Conservation (phyloP, 2,797 vertebrate genomes). For the Acanthornis magna region DNA sequence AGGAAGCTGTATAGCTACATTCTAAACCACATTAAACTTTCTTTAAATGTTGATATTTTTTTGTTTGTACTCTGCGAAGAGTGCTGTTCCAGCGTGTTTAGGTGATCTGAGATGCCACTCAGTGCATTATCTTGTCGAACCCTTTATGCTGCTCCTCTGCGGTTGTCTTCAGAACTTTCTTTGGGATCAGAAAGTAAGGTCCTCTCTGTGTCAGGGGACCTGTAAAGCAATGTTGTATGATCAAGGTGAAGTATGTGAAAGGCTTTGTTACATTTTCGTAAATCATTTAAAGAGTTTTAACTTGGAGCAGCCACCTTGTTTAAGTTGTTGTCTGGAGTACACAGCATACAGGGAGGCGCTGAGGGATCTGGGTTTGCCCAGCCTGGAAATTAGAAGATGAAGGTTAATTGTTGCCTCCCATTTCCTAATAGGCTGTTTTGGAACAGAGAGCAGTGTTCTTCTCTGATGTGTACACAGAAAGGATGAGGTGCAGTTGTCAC, state of each 20-base stretch:
- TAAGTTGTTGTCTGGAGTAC: neutral
- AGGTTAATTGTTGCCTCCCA: neutral
- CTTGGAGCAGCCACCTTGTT: neutral
- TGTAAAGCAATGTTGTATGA: neutral
- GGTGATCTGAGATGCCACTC: neutral
- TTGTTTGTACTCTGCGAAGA: neutral
- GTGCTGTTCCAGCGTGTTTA: neutral
- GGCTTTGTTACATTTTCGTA: neutral
- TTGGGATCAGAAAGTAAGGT: neutral
- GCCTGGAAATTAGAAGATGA: neutral
- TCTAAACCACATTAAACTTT: neutral
- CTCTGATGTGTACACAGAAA: neutral
- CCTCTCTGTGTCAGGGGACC: neutral
- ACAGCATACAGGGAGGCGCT: fast-evolving
- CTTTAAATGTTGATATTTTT: neutral
- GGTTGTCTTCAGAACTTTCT: neutral
- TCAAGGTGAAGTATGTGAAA: neutral
- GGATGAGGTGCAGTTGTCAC: neutral
- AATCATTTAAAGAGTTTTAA: neutral
- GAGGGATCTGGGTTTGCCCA: neutral
- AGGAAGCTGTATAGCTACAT: slow-evolving; percentile 6
- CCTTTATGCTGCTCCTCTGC: neutral
- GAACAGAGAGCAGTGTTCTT: neutral
- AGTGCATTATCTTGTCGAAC: neutral
- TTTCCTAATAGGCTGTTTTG: neutral